Evolutionary conservation across 2,888 invertebrate genomes (phyloP), one percentile per base, ranked within the genome.

Genomic region (Agonopterix heracliana): DNA sequence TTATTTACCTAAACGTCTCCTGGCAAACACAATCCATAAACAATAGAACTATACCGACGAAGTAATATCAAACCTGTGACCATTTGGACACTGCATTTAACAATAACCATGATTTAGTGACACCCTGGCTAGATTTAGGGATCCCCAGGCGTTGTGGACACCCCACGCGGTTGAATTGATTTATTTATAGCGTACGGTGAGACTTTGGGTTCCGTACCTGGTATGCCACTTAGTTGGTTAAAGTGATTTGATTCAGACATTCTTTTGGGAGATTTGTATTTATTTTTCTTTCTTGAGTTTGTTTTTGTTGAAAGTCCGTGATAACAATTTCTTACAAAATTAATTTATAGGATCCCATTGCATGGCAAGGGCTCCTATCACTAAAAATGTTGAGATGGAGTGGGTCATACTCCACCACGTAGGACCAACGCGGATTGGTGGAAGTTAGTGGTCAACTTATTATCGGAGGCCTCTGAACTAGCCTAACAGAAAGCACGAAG

Each of bases 81-180:
- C 26, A 26, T 7, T 26, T 26, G 26, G 26, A 26, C 26, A 26
- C 26, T 26, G 26, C 26, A 41, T 41, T 75, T 69, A 75, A 75
- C 80, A 78, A 79, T 81, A 82, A 81, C 76, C 50, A 71, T 82
- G 81, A 82, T 82, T 81, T 82, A 82, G 68, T 72, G 74, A 71
- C 74, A 71, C 76, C 76, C 73, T 74, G 63, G 55, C 61, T 55
- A 69, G 71, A 82, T 82, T 82, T 82, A 82, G 73, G 68, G 81
- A 68, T 79, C 81, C 81, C 82, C 68, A 67, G 79, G 26, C 26
- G 26, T 26, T 59, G 41, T 77, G 82, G 79, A 78, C 81, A 75
- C 80, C 26, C 26, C 78, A 71, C 69, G 76, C 69, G 75, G 73
- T 74, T 68, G 65, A 80, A 78, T 80, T 82, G 81, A 82, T 82